Evolutionary conservation across 1,140 invertebrate genomes (phyloP).

Genomic region (Drosophila truncata): DNA sequence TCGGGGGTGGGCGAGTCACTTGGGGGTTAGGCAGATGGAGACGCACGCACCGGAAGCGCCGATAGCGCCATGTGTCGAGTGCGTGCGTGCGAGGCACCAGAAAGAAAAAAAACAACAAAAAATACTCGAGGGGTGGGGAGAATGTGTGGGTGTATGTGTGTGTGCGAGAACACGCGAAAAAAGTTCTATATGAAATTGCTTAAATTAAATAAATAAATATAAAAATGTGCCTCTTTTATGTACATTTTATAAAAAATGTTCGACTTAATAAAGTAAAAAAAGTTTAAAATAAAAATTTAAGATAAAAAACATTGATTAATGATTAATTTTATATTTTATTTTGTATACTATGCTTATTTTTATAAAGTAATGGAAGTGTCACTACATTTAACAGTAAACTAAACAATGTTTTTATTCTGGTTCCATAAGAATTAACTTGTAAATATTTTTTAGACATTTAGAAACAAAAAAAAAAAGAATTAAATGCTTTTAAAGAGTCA

Average conservation of each 20-base stretch:
- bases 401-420: too few relatives aligned
- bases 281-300: too few relatives aligned
- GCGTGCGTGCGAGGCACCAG: slow-evolving; percentile 69
- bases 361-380: too few relatives aligned
- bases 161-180: not conserved
- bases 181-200: not conserved
- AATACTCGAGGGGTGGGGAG: slow-evolving; percentile 6
- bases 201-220: not conserved
- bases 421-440: too few relatives aligned
- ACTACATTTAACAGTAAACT: too few relatives aligned
- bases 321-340: too few relatives aligned
- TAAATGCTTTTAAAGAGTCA: too few relatives aligned
- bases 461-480: too few relatives aligned
- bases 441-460: too few relatives aligned
- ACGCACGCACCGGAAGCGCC: slow-evolving; percentile 78
- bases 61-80: slow-evolving; percentile 84
- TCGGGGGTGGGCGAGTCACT: slow-evolving; percentile 7
- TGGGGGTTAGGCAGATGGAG: slow-evolving; percentile 29
- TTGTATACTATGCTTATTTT: too few relatives aligned
- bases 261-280: too few relatives aligned
- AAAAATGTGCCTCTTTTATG: not conserved
- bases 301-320: too few relatives aligned
- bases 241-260: not conserved
- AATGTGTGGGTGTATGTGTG: slow-evolving; percentile 16
- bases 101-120: slow-evolving; percentile 19